Percentiles rank a stretch among this genome's conserved stretches.
Conservation (phyloP, 2,113 vertebrate genomes). For the Corythoichthys intestinalis region DNA sequence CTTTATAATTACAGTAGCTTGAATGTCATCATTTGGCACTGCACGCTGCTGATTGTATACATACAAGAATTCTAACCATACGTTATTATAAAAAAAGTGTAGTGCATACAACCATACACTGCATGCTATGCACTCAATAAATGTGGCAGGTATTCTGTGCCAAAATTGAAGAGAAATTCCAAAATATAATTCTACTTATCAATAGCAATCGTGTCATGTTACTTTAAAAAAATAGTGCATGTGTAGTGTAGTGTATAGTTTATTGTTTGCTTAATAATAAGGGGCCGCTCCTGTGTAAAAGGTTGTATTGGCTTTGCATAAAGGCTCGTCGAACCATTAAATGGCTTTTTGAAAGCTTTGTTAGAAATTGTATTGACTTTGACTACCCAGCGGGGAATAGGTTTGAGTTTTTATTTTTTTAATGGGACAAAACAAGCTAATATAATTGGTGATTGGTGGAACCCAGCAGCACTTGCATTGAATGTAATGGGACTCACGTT, state of each 20-base stretch:
- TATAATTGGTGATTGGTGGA: slow-evolving; percentile 55
- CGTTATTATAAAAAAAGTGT: neutral
- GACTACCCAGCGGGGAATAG: slow-evolving; percentile 48
- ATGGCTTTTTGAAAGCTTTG: slow-evolving; percentile 60
- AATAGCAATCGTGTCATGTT: neutral
- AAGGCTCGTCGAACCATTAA: slow-evolving; percentile 59
- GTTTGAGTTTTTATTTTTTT: slow-evolving; percentile 46
- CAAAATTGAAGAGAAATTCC: neutral
- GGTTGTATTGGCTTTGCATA: slow-evolving; percentile 49
- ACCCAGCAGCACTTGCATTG: slow-evolving; percentile 38
- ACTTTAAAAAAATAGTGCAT: slow-evolving; percentile 5
- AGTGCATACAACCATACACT: neutral
- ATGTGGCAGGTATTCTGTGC: neutral
- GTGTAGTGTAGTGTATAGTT: neutral
- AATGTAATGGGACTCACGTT: slow-evolving; percentile 46
- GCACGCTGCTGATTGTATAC: no score
- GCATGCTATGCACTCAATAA: neutral
- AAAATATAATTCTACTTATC: neutral
- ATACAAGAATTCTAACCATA: neutral
- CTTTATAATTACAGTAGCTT: slow-evolving; percentile 62
- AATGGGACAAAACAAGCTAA: slow-evolving; percentile 53
- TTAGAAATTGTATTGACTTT: slow-evolving; percentile 56
- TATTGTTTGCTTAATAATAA: neutral
- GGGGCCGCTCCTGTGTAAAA: slow-evolving; percentile 27
- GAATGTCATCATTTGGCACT: slow-evolving; percentile 68